These are phyloP conservation scores for Babylonia areolata DNA, from an alignment of 1,140 invertebrate species.

Conservation along the genomic window DNA sequence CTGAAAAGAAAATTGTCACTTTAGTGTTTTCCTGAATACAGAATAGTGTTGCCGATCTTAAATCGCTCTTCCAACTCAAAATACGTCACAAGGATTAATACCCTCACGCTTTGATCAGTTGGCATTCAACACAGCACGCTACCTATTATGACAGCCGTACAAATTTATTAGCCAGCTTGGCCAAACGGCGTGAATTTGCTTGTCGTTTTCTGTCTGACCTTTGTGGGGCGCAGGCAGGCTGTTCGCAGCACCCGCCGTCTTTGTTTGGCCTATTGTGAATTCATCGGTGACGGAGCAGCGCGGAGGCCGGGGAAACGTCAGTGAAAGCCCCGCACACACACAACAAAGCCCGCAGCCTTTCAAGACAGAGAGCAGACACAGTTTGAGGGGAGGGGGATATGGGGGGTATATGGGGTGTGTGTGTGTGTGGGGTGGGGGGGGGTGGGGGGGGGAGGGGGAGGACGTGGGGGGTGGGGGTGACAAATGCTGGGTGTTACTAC, in stretches of 20 bases:
- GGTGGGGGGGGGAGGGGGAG: too few relatives aligned
- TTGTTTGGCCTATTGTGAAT: constrained; percentile 14
- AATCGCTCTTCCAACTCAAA: too few relatives aligned
- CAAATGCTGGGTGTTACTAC: neutral
- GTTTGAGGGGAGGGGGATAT: neutral
- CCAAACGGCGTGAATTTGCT: constrained; percentile 19
- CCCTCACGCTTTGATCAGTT: neutral
- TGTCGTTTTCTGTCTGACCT: constrained; percentile 6
- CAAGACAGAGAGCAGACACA: neutral
- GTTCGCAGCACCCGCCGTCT: neutral
- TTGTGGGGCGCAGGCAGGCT: neutral
- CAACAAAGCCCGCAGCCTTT: neutral
- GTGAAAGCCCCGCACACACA: constrained; percentile 2
- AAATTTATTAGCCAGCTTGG: constrained; percentile 15
- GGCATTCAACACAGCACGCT: neutral
- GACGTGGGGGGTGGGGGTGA: too few relatives aligned
- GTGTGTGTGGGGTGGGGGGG: too few relatives aligned
- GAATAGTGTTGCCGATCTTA: too few relatives aligned
- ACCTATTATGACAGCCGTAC: constrained; percentile 22
- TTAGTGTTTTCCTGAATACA: too few relatives aligned
- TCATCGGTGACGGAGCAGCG: too few relatives aligned
- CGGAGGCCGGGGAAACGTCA: too few relatives aligned
- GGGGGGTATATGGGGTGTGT: too few relatives aligned
- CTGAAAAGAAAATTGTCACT: too few relatives aligned
- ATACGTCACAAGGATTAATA: too few relatives aligned